These are phyloP conservation scores for Muscina levida DNA, from an alignment of 2,888 invertebrate species.

Conservation along the genomic window DNA sequence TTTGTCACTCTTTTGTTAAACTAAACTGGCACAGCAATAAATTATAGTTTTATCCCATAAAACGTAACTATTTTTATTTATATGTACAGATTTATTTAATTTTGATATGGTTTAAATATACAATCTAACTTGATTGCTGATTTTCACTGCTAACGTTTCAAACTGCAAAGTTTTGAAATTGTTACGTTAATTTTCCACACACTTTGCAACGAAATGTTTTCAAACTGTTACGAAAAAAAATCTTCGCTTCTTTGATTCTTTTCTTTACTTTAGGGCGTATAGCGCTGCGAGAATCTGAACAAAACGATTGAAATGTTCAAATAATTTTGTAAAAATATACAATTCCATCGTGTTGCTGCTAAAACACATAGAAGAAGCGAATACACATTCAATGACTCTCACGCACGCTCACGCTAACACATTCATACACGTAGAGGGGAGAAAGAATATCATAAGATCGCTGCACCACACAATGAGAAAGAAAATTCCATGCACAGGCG, in stretches of 20 bases:
- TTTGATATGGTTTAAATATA: not conserved
- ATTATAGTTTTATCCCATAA: too few relatives aligned
- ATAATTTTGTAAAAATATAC: conserved; percentile 59
- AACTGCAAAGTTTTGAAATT: conserved; percentile 1
- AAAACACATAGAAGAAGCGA: not conserved
- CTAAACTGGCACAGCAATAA: too few relatives aligned
- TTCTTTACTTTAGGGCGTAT: conserved; percentile 38
- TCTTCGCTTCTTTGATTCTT: too few relatives aligned
- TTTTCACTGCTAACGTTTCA: not conserved
- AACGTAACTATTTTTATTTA: too few relatives aligned
- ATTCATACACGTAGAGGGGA: not conserved
- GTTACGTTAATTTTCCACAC: conserved; percentile 30
- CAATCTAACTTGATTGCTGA: not conserved
- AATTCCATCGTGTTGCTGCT: conserved; percentile 36
- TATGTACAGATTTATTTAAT: not conserved
- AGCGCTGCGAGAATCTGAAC: conserved; percentile 53
- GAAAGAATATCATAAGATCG: not conserved
- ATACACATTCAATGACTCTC: not conserved
- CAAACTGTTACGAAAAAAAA: conserved; percentile 32
- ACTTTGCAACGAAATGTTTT: not conserved
- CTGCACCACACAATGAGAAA: conserved; percentile 14
- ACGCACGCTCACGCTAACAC: conserved; percentile 31
- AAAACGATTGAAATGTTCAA: conserved; percentile 65
- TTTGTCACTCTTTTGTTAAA: conserved; percentile 44
- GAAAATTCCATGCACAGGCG: not conserved